Evolutionary conservation across 2,888 invertebrate genomes (phyloP).

Genomic region (Thymelicus lineola): DNA sequence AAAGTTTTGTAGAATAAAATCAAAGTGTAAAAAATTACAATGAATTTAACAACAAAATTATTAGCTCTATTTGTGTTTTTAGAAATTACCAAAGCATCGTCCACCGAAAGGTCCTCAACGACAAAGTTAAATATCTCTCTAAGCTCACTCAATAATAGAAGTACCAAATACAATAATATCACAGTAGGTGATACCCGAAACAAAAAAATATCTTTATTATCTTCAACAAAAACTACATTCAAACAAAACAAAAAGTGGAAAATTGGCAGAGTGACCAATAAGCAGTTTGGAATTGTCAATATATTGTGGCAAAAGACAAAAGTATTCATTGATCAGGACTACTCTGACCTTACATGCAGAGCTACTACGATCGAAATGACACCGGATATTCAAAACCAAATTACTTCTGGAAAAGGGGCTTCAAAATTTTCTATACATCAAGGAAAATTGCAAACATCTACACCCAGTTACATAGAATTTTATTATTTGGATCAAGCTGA

Average conservation of each 20-base stretch:
- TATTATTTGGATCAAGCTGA: constrained; percentile 67
- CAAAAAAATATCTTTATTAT: neutral
- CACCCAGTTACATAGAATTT: constrained; percentile 73
- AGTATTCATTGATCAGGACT: constrained; percentile 53
- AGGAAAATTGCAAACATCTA: constrained; percentile 46
- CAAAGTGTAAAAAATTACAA: neutral
- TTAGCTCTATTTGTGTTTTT: neutral
- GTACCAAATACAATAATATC: neutral
- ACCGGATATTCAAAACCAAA: neutral
- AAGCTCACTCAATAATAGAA: neutral
- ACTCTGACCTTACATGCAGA: constrained; percentile 24
- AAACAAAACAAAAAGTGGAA: constrained; percentile 54
- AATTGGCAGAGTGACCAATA: constrained; percentile 59
- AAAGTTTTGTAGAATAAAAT: neutral
- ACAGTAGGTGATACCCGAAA: neutral
- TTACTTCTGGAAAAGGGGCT: neutral
- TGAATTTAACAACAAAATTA: neutral
- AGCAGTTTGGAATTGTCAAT: constrained; percentile 68
- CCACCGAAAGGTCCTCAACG: neutral
- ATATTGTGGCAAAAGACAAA: constrained; percentile 68
- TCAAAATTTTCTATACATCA: neutral
- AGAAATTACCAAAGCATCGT: neutral
- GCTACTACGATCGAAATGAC: constrained; percentile 39
- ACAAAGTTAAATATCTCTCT: neutral
- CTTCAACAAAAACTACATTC: neutral